phyloP scores from a whole-genome alignment of 2,888 invertebrate species.

The Cancer borealis region DNA sequence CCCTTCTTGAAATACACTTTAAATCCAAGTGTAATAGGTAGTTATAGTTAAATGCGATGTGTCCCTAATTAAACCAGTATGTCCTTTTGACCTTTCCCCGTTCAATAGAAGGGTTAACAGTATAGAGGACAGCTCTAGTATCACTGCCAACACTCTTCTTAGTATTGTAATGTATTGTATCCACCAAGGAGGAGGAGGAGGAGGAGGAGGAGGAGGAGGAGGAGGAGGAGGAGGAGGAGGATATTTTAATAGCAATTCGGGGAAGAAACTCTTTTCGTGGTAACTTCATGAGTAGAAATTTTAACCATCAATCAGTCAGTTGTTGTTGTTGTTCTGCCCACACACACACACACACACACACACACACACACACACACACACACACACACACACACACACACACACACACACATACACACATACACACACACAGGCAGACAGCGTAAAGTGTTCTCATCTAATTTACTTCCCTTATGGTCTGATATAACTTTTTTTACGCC shows the following conservation, averaged over 20 bases:
- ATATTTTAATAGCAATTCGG: background rate
- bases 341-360: conserved; percentile 34
- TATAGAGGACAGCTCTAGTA: background rate
- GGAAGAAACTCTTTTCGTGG: background rate
- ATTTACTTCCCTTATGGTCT: background rate
- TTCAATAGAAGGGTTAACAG: background rate
- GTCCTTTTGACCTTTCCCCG: background rate
- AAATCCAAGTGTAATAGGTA: background rate
- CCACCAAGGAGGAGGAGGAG: background rate
- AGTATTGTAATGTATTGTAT: background rate
- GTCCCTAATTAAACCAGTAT: background rate
- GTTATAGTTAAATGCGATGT: background rate
- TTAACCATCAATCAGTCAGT: background rate
- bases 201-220: background rate
- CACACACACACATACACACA: conserved; percentile 30
- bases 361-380: conserved; percentile 43
- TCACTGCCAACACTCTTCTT: conserved; percentile 1
- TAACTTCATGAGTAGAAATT: background rate
- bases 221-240: background rate
- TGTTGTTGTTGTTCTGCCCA: background rate
- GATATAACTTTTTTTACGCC: background rate
- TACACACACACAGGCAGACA: conserved; percentile 29
- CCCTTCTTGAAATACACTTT: background rate
- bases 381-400: conserved; percentile 44
- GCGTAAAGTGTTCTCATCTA: background rate